These are phyloP conservation scores for Cottus gobio DNA, from an alignment of 2,113 vertebrate species.

Conservation along the genomic window DNA sequence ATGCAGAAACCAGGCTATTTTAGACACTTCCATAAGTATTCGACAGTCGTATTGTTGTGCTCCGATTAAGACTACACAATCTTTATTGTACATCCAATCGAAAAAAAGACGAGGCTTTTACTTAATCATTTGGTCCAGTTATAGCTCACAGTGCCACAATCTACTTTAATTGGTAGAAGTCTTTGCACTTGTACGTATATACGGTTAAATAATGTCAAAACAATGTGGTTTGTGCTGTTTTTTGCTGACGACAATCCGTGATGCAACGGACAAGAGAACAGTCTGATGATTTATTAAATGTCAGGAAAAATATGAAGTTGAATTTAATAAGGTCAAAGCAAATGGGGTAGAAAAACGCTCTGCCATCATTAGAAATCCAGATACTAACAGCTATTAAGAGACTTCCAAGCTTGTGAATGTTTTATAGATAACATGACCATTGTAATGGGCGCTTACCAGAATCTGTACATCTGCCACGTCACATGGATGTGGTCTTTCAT, in stretches of 20 bases:
- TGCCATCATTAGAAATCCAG: slow-evolving; percentile 7
- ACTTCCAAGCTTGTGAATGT: background rate
- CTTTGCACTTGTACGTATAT: background rate
- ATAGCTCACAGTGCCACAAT: background rate
- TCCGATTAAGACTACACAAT: background rate
- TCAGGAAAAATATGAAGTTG: slow-evolving; percentile 24
- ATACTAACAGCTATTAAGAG: background rate
- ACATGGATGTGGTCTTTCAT: background rate
- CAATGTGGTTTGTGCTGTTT: background rate
- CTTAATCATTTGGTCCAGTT: background rate
- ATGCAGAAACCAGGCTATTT: slow-evolving; percentile 52
- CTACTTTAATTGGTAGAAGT: background rate
- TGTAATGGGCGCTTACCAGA: background rate
- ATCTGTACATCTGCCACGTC: slow-evolving; percentile 1
- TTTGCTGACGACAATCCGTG: background rate
- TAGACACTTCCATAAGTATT: slow-evolving; percentile 4
- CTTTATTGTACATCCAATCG: slow-evolving; percentile 8
- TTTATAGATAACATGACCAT: slow-evolving; percentile 9
- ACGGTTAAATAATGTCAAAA: background rate
- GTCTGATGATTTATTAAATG: slow-evolving; percentile 26
- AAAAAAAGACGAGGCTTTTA: background rate
- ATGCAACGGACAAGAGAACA: slow-evolving; percentile 1
- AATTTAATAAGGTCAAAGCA: slow-evolving; percentile 31
- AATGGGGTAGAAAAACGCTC: background rate
- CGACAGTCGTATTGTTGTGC: background rate